A percentile compares a stretch with the other conserved stretches of the same genome.
Evolutionary conservation across 2,888 invertebrate species (phyloP).

Genomic region (Rotaria macrura): DNA sequence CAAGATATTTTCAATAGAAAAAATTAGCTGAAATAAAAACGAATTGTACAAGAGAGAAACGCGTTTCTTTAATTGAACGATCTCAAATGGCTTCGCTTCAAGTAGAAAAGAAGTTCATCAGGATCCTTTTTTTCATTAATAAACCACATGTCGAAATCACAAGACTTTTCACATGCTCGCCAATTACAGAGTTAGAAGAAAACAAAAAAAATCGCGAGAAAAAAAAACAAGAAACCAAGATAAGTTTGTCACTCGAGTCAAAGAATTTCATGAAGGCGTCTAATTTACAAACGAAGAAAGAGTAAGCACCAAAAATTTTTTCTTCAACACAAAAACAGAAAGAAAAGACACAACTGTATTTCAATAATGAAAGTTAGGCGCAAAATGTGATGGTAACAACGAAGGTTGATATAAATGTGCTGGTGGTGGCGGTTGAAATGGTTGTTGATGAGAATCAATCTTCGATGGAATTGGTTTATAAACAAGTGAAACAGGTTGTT

Average conservation of each 20-base stretch:
- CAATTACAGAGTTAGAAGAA: neutral
- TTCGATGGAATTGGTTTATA: neutral
- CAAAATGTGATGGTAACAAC: neutral
- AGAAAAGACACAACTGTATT: neutral
- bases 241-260: slow-evolving; percentile 3
- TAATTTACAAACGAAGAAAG: neutral
- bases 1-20: no score
- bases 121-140: neutral
- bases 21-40: no score
- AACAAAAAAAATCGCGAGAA: neutral
- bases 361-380: neutral
- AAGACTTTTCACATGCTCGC: neutral
- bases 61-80: no score
- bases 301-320: neutral
- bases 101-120: no score
- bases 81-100: no score
- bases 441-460: neutral
- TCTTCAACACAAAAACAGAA: neutral
- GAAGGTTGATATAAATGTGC: neutral
- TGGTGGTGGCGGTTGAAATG: neutral
- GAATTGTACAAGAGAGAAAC: no score
- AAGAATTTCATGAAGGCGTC: neutral
- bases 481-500: neutral
- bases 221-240: neutral
- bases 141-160: neutral